Evolutionary conservation across 2,797 vertebrate species (phyloP).

Genomic region (Rhynchonycteris naso): DNA sequence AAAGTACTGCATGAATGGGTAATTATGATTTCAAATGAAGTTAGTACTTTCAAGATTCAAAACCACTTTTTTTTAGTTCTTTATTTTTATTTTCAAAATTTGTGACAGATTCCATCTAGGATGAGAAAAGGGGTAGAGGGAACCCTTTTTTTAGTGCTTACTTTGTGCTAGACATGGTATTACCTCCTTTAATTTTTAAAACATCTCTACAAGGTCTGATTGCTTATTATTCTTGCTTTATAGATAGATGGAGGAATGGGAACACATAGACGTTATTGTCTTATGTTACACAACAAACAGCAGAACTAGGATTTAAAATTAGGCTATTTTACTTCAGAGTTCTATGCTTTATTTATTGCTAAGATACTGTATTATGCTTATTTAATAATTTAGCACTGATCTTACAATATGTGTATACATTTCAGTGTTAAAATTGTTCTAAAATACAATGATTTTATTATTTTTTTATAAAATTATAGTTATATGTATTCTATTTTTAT

Average conservation of each 20-base stretch:
- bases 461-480: constrained; percentile 1
- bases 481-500: constrained; percentile 1
- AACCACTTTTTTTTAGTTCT: constrained; percentile 69
- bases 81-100: constrained; percentile 74
- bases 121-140: neutral
- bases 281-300: neutral
- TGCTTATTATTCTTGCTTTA: constrained; percentile 15
- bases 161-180: neutral
- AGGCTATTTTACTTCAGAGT: constrained; percentile 55
- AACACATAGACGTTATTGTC: constrained; percentile 3
- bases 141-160: neutral
- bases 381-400: neutral
- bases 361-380: neutral
- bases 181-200: constrained; percentile 32
- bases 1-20: constrained; percentile 64
- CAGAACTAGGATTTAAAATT: constrained; percentile 24
- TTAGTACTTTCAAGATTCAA: constrained; percentile 64
- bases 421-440: constrained; percentile 42
- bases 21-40: constrained; percentile 78
- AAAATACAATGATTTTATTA: neutral
- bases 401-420: neutral
- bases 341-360: neutral
- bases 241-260: constrained; percentile 13
- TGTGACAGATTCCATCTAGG: constrained; percentile 28
- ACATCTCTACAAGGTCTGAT: neutral